These are phyloP conservation scores for Holothuria leucospilota DNA, from an alignment of 53 echinoderm and acorn worm species.

Conservation along the genomic window DNA sequence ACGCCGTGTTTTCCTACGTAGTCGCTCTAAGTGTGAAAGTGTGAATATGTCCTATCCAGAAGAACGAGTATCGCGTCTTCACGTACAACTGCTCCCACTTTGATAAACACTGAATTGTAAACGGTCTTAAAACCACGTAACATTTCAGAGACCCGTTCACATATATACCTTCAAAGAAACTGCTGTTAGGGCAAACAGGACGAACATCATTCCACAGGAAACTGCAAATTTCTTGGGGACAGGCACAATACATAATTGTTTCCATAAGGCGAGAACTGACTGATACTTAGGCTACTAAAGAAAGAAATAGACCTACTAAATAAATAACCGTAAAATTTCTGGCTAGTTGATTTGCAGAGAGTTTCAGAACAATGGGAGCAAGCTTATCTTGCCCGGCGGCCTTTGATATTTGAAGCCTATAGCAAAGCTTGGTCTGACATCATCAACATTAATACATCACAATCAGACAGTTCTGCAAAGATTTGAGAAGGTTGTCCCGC, in stretches of 20 bases:
- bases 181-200: slow-evolving; percentile 14
- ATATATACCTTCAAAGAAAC: slow-evolving; percentile 16
- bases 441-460: slow-evolving; percentile 5
- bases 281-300: background rate
- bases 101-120: slow-evolving; percentile 24
- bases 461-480: too few species aligned
- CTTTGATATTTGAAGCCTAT: background rate
- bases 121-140: slow-evolving; percentile 3
- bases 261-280: too few species aligned
- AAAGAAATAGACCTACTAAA: too few species aligned
- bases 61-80: slow-evolving; percentile 17
- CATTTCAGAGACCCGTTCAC: slow-evolving; percentile 2
- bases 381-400: slow-evolving; percentile 9
- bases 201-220: slow-evolving; percentile 35
- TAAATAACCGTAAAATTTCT: slow-evolving; percentile 11
- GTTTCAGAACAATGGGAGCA: background rate
- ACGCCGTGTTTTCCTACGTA: background rate
- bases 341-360: slow-evolving; percentile 25
- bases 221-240: slow-evolving; percentile 17
- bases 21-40: slow-evolving; percentile 8
- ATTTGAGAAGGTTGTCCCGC: too few species aligned
- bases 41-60: slow-evolving; percentile 7
- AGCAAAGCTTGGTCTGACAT: background rate
- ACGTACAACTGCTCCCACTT: background rate
- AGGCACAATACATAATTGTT: slow-evolving; percentile 32